These are phyloP conservation scores for Blastomussa wellsi DNA, from an alignment of 92 coral and sea anemone species.

Conservation along the genomic window DNA sequence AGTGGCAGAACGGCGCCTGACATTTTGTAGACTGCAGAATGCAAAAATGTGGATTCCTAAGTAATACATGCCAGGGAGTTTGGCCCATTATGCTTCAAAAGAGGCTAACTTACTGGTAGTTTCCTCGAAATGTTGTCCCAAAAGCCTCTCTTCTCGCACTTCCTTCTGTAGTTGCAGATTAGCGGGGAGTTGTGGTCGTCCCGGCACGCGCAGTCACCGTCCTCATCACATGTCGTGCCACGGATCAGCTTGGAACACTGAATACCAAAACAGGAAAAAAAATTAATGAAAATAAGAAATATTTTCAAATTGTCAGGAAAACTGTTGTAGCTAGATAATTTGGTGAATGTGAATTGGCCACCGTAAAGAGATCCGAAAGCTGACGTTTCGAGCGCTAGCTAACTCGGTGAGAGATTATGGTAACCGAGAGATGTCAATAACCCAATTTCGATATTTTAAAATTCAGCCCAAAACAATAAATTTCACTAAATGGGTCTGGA, in stretches of 20 bases:
- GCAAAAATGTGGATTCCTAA: too few relatives aligned
- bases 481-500: too few relatives aligned
- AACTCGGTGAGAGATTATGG: too few relatives aligned
- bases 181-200: not conserved
- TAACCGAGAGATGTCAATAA: not conserved
- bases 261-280: not conserved
- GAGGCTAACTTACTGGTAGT: conserved; percentile 32
- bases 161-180: conserved; percentile 24
- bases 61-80: too few relatives aligned
- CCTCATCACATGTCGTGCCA: conserved; percentile 6
- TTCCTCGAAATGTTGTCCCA: conserved; percentile 19
- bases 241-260: conserved; percentile 22
- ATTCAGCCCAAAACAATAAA: too few relatives aligned
- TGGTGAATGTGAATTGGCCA: too few relatives aligned
- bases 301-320: not conserved
- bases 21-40: too few relatives aligned
- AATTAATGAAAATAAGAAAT: not conserved
- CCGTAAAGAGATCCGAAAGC: too few relatives aligned
- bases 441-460: too few relatives aligned
- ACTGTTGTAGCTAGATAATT: too few relatives aligned
- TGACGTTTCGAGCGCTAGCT: too few relatives aligned
- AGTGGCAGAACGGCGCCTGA: too few relatives aligned
- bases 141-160: not conserved
- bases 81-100: not conserved
- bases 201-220: conserved; percentile 28